phyloP scores from a whole-genome alignment of 2,113 vertebrate species.

The Xiphophorus couchianus region DNA sequence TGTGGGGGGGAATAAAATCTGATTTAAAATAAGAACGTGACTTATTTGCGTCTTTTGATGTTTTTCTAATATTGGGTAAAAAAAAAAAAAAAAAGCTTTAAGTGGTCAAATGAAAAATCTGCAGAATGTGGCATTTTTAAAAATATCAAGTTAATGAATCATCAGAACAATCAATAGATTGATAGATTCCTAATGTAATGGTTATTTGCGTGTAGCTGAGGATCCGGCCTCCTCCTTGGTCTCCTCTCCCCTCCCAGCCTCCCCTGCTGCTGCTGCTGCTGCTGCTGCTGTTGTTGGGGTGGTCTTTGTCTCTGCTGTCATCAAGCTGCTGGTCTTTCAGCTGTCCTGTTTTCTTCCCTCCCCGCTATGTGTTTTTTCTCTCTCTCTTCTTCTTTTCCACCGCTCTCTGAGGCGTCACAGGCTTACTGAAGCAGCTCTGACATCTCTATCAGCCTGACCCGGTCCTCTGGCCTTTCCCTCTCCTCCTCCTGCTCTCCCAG shows the following conservation, averaged over 20 bases:
- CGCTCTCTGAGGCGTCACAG: conserved; percentile 61
- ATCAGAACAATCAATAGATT: too few relatives aligned
- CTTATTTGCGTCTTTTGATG: too few relatives aligned
- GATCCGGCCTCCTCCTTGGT: conserved; percentile 40
- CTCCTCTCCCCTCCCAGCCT: conserved; percentile 45
- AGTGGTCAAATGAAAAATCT: too few relatives aligned
- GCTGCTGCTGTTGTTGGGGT: conserved; percentile 74
- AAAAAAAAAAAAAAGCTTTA: too few relatives aligned
- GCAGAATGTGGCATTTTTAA: too few relatives aligned
- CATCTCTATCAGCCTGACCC: conserved; percentile 76
- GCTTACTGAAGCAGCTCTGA: conserved; percentile 77
- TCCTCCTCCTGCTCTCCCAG: conserved; percentile 46
- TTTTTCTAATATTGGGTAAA: too few relatives aligned
- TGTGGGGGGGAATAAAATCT: too few relatives aligned
- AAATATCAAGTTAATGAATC: too few relatives aligned
- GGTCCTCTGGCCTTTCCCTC: conserved; percentile 62
- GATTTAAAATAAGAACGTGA: too few relatives aligned
- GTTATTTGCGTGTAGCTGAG: conserved; percentile 38
- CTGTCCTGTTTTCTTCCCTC: conserved; percentile 31
- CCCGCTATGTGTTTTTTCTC: conserved; percentile 1
- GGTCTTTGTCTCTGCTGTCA: conserved; percentile 76
- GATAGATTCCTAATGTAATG: too few relatives aligned
- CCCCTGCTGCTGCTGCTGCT: conserved; percentile 72
- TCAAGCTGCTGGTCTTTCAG: conserved; percentile 67
- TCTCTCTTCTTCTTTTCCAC: not conserved